phyloP scores from a whole-genome alignment of 2,113 vertebrate species.

The Pagrus major region DNA sequence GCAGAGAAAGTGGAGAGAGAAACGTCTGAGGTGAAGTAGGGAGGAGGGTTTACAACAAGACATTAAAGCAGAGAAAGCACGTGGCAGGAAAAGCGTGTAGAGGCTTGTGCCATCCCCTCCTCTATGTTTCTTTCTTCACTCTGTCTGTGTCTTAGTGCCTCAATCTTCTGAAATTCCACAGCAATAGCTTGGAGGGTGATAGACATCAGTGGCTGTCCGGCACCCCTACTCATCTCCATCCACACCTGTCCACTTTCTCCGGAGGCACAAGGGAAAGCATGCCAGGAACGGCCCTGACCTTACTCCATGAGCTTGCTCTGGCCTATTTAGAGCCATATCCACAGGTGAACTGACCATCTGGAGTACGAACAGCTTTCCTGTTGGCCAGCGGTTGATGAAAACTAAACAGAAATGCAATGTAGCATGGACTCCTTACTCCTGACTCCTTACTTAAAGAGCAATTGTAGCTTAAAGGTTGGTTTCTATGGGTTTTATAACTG shows the following conservation, averaged over 20 bases:
- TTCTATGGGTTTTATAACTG: no score
- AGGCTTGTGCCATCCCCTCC: constrained; percentile 49
- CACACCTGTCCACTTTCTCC: constrained; percentile 72
- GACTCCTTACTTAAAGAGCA: background rate
- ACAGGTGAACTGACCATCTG: background rate
- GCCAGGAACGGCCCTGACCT: constrained; percentile 23
- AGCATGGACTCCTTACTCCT: background rate
- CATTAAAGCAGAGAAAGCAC: constrained; percentile 22
- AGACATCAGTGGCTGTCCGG: constrained; percentile 27
- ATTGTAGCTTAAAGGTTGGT: no score
- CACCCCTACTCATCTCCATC: constrained; percentile 36
- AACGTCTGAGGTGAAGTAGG: constrained; percentile 7
- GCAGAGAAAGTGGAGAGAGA: constrained; percentile 15
- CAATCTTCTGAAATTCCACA: constrained; percentile 68
- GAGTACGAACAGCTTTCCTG: background rate
- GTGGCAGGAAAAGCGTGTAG: constrained; percentile 35
- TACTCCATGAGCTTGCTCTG: background rate
- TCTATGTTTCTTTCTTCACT: constrained; percentile 40
- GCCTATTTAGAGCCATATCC: background rate
- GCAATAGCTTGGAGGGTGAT: constrained; percentile 54
- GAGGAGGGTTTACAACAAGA: constrained; percentile 38
- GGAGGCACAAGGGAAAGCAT: constrained; percentile 32
- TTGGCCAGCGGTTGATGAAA: background rate
- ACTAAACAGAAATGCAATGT: background rate
- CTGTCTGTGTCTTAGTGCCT: constrained; percentile 27